Conservation (phyloP, 2,888 invertebrate species). For the Apodemia duryi region DNA sequence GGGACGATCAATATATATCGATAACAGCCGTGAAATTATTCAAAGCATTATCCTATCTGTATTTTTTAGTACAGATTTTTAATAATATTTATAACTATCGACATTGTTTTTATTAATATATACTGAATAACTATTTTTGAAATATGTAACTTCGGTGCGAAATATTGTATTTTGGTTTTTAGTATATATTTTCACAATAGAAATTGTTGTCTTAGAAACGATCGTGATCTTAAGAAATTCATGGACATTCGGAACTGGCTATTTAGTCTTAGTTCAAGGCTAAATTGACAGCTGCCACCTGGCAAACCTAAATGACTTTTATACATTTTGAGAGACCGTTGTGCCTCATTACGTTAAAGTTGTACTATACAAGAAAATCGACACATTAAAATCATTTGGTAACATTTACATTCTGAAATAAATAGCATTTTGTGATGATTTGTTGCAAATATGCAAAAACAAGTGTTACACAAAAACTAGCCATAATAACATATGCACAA, state of each 20-base stretch:
- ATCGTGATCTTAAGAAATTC: background rate
- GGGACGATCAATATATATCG: background rate
- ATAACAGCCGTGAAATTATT: no score
- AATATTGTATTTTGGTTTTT: no score
- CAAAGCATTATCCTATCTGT: background rate
- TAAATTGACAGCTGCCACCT: constrained; percentile 27
- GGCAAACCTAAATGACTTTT: constrained; percentile 11
- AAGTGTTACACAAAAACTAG: constrained; percentile 25
- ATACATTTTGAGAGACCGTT: constrained; percentile 13
- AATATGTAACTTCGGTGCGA: no score
- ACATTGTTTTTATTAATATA: background rate
- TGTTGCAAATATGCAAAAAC: constrained; percentile 28
- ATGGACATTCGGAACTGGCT: background rate
- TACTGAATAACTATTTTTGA: no score
- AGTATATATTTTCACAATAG: no score
- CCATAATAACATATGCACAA: constrained; percentile 19
- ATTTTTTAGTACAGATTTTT: background rate
- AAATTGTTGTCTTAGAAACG: background rate
- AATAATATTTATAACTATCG: background rate
- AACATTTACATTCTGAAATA: constrained; percentile 43
- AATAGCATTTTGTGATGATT: constrained; percentile 22
- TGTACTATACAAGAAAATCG: constrained; percentile 67
- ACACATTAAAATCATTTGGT: constrained; percentile 56
- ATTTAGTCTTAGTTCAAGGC: background rate
- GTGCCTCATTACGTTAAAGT: constrained; percentile 25